phyloP scores from a whole-genome alignment of 2,113 vertebrate genomes.

The Entomyzon cyanotis region DNA sequence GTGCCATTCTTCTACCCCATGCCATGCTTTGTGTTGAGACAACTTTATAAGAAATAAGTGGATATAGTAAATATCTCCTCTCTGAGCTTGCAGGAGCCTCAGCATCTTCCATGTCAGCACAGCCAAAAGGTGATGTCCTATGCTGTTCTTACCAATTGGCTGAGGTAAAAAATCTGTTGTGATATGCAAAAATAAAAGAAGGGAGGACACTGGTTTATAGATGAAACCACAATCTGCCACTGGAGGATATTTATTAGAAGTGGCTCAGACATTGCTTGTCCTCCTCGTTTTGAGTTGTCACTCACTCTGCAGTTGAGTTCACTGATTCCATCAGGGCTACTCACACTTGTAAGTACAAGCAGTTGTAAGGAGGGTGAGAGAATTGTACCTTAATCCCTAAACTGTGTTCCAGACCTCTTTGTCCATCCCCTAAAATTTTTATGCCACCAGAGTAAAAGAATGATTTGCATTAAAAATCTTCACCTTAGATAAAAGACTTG shows the following conservation, averaged over 20 bases:
- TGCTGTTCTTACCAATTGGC: not conserved
- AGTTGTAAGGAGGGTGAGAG: not conserved
- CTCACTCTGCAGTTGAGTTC: not conserved
- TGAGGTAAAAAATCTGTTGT: not conserved
- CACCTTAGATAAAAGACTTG: not conserved
- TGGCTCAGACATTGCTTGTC: not conserved
- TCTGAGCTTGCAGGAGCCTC: not conserved
- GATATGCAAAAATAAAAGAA: not conserved
- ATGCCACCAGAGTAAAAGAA: not conserved
- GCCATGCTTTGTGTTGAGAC: rapidly evolving
- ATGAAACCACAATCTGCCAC: not conserved
- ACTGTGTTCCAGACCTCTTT: not conserved
- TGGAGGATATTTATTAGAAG: not conserved
- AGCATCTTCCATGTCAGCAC: not conserved
- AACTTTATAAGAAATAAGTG: not conserved
- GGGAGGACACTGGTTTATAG: not conserved
- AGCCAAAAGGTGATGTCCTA: not conserved
- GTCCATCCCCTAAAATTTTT: not conserved
- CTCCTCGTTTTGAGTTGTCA: not conserved
- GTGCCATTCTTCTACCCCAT: not conserved
- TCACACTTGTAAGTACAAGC: not conserved
- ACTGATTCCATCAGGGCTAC: not conserved
- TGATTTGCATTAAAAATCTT: not conserved
- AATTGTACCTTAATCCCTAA: not conserved
- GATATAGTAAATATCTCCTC: not conserved